Base-by-base conservation (phyloP, 2,113 vertebrate species). In the Hylia prasina region DNA sequence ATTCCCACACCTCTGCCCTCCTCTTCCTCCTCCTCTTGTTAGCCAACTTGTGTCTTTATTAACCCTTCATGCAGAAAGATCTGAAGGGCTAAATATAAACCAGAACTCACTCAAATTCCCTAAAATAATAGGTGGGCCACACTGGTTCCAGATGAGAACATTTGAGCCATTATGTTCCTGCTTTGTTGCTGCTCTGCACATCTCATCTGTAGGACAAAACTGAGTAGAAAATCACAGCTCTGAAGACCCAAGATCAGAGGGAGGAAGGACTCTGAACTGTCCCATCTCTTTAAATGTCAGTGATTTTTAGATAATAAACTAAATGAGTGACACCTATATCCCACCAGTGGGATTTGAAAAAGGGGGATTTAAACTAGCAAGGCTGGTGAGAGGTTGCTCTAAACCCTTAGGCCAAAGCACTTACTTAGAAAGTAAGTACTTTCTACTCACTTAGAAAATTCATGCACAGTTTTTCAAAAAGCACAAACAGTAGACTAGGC, bases 1-100 rank as follows among this genome's bases (percentile, higher is more conserved):
- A 56, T 93, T 91, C 92, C 78, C 92, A 88, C 50, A 71, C 21
- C 75, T 71, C 25, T 48, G 56, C 69, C 61, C 40, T 60, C 19
- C 25, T 83, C 58, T 42, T 81, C 31, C 27, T 80, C n/a, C 11
- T 64, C 24, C 10, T 68, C 24, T 28, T 11, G 8, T 53, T 70
- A 37, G 50, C 42, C 24, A 58, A 2, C n/a, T 90, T 86, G 28
- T 66, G 68, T 85, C 45, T 82, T 95, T 93, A 76, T 94, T 94
- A 95, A 89, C 61, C 47, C 73, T 25, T 65, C 30, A 2, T 44
- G 57, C 37, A 53, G 56, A 56, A 56, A 53, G 15, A 82, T 11
- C 30, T 25, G 56, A 58, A 81, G 30, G 45, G 56, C 37, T 95
- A 54, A 82, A 93, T 82, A 16, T 70, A 90, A 83, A 58, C 51